Percentiles rank a stretch among this genome's conserved stretches.
phyloP scores from a whole-genome alignment of 2,888 invertebrate species.

The Herminia tarsipennalis region DNA sequence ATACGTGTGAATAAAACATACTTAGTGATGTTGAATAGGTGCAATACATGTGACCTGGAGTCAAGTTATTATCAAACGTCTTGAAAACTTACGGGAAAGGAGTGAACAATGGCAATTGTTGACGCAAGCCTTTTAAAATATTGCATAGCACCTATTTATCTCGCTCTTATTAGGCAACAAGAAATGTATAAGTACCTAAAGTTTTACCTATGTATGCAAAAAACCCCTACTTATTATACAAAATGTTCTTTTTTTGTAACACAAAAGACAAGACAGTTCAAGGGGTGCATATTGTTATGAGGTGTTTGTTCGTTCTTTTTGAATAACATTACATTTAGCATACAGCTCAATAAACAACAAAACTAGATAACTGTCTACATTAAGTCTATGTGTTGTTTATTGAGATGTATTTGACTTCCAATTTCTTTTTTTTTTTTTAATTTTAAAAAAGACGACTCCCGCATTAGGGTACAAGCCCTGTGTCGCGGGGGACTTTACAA shows the following conservation, averaged over 20 bases:
- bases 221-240: neutral
- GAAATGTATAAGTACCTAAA: slow-evolving; percentile 3
- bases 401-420: no score
- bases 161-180: slow-evolving; percentile 3
- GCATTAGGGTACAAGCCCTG: no score
- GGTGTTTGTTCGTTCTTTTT: neutral
- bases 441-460: no score
- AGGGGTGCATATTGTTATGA: slow-evolving; percentile 7
- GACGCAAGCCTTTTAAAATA: slow-evolving; percentile 28
- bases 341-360: no score
- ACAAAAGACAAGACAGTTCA: slow-evolving; percentile 1
- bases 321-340: neutral
- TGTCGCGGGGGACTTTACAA: no score
- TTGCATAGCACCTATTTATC: slow-evolving; percentile 10
- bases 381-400: no score
- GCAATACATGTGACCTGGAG: no score
- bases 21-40: no score
- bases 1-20: no score
- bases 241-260: neutral
- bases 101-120: slow-evolving; percentile 56
- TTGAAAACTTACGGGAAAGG: slow-evolving; percentile 37
- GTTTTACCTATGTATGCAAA: slow-evolving; percentile 7
- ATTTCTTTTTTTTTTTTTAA: no score
- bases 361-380: no score
- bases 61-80: no score